Percentiles rank a stretch among this genome's conserved stretches.
These are phyloP conservation scores for Cranoglanis bouderius DNA, from an alignment of 2,113 vertebrate genomes.

Conservation along the genomic window DNA sequence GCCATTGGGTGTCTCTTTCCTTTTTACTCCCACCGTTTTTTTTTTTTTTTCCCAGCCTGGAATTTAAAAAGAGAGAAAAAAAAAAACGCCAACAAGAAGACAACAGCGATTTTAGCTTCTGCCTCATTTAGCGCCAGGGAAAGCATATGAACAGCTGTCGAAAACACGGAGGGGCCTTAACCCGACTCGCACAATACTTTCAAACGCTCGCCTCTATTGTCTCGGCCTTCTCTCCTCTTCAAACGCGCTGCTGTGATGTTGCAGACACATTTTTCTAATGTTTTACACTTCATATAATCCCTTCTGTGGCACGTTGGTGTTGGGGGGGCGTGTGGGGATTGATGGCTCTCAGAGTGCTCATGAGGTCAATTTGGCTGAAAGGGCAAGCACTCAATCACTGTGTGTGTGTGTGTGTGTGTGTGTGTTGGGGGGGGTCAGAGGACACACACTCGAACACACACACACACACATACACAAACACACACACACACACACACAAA, in stretches of 20 bases:
- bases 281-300: slow-evolving; percentile 98
- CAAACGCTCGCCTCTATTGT: slow-evolving; percentile 85
- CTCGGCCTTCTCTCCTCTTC: slow-evolving; percentile 71
- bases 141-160: slow-evolving; percentile 94
- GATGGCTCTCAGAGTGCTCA: slow-evolving; percentile 73
- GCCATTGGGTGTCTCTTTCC: background rate
- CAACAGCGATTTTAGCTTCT: slow-evolving; percentile 85
- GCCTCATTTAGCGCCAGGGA: slow-evolving; percentile 86
- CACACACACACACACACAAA: slow-evolving; percentile 20
- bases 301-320: slow-evolving; percentile 77
- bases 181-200: slow-evolving; percentile 80
- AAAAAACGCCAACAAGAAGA: slow-evolving; percentile 60
- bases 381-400: slow-evolving; percentile 79
- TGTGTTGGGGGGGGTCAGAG: slow-evolving; percentile 30
- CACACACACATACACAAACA: slow-evolving; percentile 21
- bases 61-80: background rate
- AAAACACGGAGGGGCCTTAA: slow-evolving; percentile 80
- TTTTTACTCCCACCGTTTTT: background rate
- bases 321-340: slow-evolving; percentile 77
- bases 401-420: slow-evolving; percentile 65
- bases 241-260: slow-evolving; percentile 79
- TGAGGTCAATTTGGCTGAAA: slow-evolving; percentile 78
- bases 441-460: slow-evolving; percentile 38
- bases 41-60: slow-evolving; percentile 23
- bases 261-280: slow-evolving; percentile 86